Percentiles rank a stretch among this genome's conserved stretches.
phyloP scores from a whole-genome alignment of 2,113 vertebrate genomes.

The Chauna torquata region DNA sequence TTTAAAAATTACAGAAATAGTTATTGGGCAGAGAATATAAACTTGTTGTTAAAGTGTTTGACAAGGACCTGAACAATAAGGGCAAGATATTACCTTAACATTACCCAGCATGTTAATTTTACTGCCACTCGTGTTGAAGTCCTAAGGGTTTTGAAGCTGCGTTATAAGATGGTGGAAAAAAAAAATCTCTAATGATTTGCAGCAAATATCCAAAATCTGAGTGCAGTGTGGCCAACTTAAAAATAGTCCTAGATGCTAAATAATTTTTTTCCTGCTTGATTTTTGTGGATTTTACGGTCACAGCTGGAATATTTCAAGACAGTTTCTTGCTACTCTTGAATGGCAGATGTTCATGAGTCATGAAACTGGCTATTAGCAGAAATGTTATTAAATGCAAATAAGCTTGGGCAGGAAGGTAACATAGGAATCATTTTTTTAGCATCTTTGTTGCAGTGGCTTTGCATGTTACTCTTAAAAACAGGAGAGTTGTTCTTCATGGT shows the following conservation, averaged over 20 bases:
- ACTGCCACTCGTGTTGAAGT: neutral
- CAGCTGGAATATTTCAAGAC: neutral
- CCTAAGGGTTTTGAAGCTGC: neutral
- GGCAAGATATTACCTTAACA: neutral
- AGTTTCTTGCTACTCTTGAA: accelerated
- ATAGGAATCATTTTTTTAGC: neutral
- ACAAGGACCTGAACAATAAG: neutral
- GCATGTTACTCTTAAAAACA: neutral
- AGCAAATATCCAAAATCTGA: neutral
- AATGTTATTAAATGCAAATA: neutral
- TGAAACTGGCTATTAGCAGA: neutral
- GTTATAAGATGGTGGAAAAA: neutral
- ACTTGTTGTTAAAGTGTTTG: neutral
- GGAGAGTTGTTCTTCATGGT: neutral
- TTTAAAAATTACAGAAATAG: neutral
- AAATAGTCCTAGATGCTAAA: neutral
- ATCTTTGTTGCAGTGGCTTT: neutral
- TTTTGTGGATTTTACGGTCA: neutral
- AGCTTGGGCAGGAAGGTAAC: neutral
- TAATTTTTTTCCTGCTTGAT: neutral
- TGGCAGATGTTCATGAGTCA: neutral
- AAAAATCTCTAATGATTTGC: neutral
- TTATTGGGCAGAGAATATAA: neutral
- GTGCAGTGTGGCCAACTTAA: neutral
- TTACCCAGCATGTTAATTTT: neutral